phyloP scores from a whole-genome alignment of 2,888 invertebrate genomes.

The Arge pagana region DNA sequence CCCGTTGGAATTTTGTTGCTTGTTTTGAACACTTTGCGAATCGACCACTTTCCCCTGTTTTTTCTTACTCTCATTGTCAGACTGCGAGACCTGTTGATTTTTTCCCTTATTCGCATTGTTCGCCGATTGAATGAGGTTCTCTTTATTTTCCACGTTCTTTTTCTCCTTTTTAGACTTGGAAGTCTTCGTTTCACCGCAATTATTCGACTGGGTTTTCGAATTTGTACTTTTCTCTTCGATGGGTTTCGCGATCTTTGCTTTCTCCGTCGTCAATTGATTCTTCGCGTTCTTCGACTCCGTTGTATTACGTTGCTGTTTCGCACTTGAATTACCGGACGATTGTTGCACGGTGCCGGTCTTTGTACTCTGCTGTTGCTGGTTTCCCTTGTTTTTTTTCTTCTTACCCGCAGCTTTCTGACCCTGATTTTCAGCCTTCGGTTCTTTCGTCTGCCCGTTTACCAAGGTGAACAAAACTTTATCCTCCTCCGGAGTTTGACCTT shows the following conservation, averaged over 20 bases:
- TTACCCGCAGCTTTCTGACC: conserved; percentile 38
- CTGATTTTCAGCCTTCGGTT: conserved; percentile 42
- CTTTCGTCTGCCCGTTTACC: conserved; percentile 63
- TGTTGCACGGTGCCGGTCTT: conserved; percentile 11
- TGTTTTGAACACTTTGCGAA: conserved; percentile 26
- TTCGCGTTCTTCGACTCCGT: conserved; percentile 40
- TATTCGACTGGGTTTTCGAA: conserved; percentile 33
- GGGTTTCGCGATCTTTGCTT: conserved; percentile 39
- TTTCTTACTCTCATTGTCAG: conserved; percentile 27
- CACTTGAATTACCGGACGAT: conserved; percentile 22
- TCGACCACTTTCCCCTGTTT: conserved; percentile 33
- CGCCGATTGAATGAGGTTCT: conserved; percentile 40
- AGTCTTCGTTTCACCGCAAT: conserved; percentile 37
- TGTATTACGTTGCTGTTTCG: conserved; percentile 40
- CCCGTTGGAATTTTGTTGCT: conserved; percentile 28
- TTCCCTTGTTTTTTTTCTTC: conserved; percentile 49
- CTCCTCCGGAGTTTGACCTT: conserved; percentile 74
- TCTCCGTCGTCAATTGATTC: conserved; percentile 40
- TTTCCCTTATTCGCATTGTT: conserved; percentile 36
- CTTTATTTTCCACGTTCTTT: conserved; percentile 49
- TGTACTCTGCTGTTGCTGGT: conserved; percentile 30
- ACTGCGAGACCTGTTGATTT: conserved; percentile 33
- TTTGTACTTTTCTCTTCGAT: conserved; percentile 28
- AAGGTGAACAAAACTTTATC: conserved; percentile 76
- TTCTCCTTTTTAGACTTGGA: conserved; percentile 52